Evolutionary conservation across 2,113 vertebrate genomes (phyloP).

Genomic region (Phocoena sinus): DNA sequence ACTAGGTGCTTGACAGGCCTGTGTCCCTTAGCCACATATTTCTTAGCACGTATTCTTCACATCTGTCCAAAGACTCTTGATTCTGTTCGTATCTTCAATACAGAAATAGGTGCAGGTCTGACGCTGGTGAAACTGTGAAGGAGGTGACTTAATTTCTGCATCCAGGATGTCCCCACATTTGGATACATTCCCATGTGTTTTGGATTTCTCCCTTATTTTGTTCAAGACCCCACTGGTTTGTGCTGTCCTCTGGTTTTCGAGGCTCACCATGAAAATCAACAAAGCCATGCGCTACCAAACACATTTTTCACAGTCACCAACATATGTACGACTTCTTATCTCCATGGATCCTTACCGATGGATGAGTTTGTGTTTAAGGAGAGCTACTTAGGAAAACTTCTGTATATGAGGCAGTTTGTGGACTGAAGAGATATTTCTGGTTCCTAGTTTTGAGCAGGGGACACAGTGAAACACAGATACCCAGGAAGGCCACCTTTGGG

Average conservation of each 20-base stretch:
- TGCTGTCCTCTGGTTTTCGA: background rate
- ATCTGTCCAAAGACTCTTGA: conserved; percentile 86
- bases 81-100: conserved; percentile 89
- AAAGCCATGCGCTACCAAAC: background rate
- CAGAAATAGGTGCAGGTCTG: conserved; percentile 84
- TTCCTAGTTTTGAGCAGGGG: background rate
- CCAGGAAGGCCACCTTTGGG: background rate
- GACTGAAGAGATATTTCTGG: background rate
- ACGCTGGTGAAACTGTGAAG: conserved; percentile 77
- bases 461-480: background rate
- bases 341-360: background rate
- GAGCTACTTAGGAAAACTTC: background rate
- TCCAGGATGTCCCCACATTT: background rate
- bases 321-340: background rate
- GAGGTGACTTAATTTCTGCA: background rate
- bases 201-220: background rate
- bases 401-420: background rate
- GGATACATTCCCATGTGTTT: background rate
- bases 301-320: background rate
- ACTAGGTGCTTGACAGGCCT: background rate
- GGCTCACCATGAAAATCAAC: background rate
- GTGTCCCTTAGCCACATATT: background rate
- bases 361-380: background rate
- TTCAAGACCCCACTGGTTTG: background rate
- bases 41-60: conserved; percentile 86